Evolutionary conservation across 2,113 vertebrate species (phyloP).

Genomic region (Puntigrus tetrazona): DNA sequence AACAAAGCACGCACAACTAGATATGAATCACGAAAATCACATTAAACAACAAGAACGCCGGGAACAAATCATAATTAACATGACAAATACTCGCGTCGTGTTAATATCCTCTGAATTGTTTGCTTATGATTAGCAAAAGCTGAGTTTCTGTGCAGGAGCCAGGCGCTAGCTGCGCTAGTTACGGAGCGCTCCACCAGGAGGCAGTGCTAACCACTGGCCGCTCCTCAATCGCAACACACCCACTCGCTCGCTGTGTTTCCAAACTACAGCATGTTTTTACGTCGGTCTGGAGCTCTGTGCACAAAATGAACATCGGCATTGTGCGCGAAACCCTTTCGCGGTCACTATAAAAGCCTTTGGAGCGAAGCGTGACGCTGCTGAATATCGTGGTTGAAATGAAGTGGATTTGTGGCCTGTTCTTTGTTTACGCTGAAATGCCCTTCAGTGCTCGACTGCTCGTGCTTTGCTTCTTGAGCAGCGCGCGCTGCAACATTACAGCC

Average conservation of each 20-base stretch:
- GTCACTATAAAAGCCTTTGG: background rate
- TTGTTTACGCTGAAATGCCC: conserved; percentile 13
- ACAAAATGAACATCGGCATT: background rate
- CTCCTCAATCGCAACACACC: conserved; percentile 14
- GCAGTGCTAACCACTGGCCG: background rate
- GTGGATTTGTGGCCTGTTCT: conserved; percentile 2
- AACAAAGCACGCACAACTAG: conserved; percentile 30
- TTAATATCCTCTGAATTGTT: conserved; percentile 7
- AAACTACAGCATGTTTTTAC: conserved; percentile 5
- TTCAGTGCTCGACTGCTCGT: conserved; percentile 12
- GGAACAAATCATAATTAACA: conserved; percentile 36
- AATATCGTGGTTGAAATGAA: background rate
- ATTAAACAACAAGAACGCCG: conserved; percentile 21
- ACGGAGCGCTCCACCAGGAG: background rate
- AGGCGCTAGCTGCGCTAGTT: background rate
- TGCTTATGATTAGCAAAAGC: conserved; percentile 28
- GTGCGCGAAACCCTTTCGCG: background rate
- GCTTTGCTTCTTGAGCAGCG: background rate
- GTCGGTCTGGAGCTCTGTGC: background rate
- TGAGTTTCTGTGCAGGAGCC: background rate
- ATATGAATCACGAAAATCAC: conserved; percentile 27
- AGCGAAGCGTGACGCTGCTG: background rate
- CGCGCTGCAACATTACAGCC: background rate
- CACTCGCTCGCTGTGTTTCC: conserved; percentile 5
- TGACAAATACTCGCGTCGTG: conserved; percentile 16